Evolutionary conservation across 2,797 vertebrate species (phyloP), one percentile per base, ranked within the genome.

Genomic region (Synanceia verrucosa): DNA sequence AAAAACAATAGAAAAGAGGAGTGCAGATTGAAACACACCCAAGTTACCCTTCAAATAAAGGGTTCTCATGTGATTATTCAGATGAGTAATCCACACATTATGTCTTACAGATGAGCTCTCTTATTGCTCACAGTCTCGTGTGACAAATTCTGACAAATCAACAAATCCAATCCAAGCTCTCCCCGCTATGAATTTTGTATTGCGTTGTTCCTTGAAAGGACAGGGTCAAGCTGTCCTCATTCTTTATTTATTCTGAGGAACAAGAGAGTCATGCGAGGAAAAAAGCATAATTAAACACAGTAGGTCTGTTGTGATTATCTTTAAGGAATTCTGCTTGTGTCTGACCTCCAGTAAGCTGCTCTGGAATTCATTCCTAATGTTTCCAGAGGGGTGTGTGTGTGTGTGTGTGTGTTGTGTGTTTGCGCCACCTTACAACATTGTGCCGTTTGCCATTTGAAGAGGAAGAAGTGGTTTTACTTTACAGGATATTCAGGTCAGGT

Each of bases 281-380:
- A 76, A 70, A 65, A 51, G 78, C n/a, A n/a, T n/a, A 76, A 82
- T 78, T 69, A 76, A 84, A 72, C 77, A 83, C 57, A 71, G 76
- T 71, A 50, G 72, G 77, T 79, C 83, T 81, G 70, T 84, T 86
- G 71, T 85, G 76, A 81, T 82, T 84, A 64, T 84, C 67, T 78
- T 82, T 26, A 65, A 87, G 75, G 79, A 88, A 89, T 90, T 85
- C 70, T 86, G 69, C 56, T 26, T 55, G 53, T 79, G 65, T 86
- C 76, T 82, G 81, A 85, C 81, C 84, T 86, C 75, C 56, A 61
- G 70, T 89, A 83, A 90, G 84, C 80, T 1, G 36, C 81, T 81
- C 23, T 75, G 86, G 84, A 89, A 87, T 90, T 74, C 78, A 23
- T 70, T 55, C 65, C 34, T 52, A 53, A 48, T 36, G 51, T 63